Base-by-base conservation (phyloP, 2,797 vertebrate species). In the Lepilemur septentrionalis region DNA sequence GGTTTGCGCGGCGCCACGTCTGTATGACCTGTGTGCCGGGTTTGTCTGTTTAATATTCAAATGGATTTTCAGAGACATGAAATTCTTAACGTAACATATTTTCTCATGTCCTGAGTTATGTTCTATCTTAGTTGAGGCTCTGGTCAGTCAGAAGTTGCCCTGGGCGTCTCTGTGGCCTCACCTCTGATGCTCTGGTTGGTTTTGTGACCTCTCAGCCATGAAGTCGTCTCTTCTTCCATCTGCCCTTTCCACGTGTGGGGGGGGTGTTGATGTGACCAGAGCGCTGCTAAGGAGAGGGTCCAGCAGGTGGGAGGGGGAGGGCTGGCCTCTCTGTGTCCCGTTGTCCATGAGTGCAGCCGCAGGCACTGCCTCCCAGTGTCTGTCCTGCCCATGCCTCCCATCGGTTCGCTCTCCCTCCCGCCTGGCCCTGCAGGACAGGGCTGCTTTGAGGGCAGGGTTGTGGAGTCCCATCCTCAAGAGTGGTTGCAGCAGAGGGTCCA, bases 11-110 rank as follows among this genome's bases (percentile, higher is more conserved):
- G 30, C 70, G 32, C 59, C 61, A 6, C 12, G 30, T 55, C 50
- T 1, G 0, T 61, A 25, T 2, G 25, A 32, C 48, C 10, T 12
- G 82, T 22, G n/a, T 38, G 22, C 35, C 48, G 1, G 61, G 15
- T 18, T 7, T 61, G 12, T 57, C 30, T 7, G 0, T 76, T 35
- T 25, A 4, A 6, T 11, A 14, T 43, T 50, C 0, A 65, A 4
- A 41, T 11, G 52, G 78, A 28, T 48, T 59, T 23, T 28, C 23
- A 46, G 35, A 80, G 52, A 4, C n/a, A 5, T 43, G 32, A 15
- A 28, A 0, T 7, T 20, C 4, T 4, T 43, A 46, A 5, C 1
- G 0, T 61, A 7, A 73, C 7, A 2, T 12, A 5, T 13, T 7
- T 20, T 4, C 38, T 38, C 10, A 2, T 4, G 61, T 48, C 35